These are phyloP conservation scores for Agrochola litura DNA, from an alignment of 2,888 invertebrate species.

Conservation along the genomic window DNA sequence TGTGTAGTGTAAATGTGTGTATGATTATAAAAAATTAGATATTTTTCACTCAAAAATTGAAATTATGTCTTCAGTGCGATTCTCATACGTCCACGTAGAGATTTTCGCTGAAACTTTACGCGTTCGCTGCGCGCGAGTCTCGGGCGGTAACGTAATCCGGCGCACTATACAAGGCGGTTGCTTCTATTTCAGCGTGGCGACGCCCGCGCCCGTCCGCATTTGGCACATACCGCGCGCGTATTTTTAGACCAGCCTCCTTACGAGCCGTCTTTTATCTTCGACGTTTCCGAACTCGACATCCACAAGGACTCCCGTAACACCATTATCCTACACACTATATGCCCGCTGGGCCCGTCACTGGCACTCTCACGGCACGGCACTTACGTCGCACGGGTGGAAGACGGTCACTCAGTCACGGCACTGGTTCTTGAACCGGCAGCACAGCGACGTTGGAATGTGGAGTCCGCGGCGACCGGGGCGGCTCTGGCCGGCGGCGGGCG, in stretches of 20 bases:
- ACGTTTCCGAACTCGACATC: slow-evolving; percentile 67
- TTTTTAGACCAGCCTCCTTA: slow-evolving; percentile 78
- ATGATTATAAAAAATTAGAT: slow-evolving; percentile 29
- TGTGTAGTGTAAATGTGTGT: slow-evolving; percentile 76
- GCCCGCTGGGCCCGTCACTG: slow-evolving; percentile 76
- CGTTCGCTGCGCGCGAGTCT: slow-evolving; percentile 55
- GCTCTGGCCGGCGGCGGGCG: slow-evolving; percentile 88
- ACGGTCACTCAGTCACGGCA: slow-evolving; percentile 88
- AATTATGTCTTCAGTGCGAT: slow-evolving; percentile 41
- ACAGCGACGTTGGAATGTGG: slow-evolving; percentile 92
- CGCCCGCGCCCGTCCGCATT: slow-evolving; percentile 74
- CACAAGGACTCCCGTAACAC: slow-evolving; percentile 67
- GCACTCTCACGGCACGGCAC: slow-evolving; percentile 84
- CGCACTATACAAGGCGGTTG: slow-evolving; percentile 85
- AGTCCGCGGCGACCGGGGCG: slow-evolving; percentile 93
- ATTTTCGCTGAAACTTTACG: slow-evolving; percentile 55
- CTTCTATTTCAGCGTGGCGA: slow-evolving; percentile 73
- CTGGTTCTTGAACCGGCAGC: slow-evolving; percentile 86
- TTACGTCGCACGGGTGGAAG: slow-evolving; percentile 90
- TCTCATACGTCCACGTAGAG: slow-evolving; percentile 56
- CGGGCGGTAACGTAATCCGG: slow-evolving; percentile 85
- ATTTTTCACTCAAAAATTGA: slow-evolving; percentile 13
- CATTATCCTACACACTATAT: slow-evolving; percentile 76
- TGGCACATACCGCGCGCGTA: slow-evolving; percentile 80
- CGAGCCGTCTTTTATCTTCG: slow-evolving; percentile 65